Percentiles rank a stretch among this genome's conserved stretches.
Evolutionary conservation across 2,113 vertebrate species (phyloP).

Genomic region (Gracilinanus agilis): DNA sequence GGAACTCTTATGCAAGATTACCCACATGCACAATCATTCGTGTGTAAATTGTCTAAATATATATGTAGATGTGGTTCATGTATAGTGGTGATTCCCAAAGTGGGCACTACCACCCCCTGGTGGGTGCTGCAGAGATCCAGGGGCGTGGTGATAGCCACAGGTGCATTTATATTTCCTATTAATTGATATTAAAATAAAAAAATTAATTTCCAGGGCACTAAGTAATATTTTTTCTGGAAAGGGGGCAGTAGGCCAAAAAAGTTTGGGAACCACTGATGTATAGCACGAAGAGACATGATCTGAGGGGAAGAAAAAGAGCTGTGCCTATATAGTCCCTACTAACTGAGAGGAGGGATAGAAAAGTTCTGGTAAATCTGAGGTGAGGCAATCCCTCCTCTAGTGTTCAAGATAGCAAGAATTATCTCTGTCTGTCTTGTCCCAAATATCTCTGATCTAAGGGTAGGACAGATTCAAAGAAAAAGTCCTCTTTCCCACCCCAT

Average conservation of each 20-base stretch:
- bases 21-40: not conserved
- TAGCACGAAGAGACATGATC: not conserved
- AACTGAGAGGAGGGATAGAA: not conserved
- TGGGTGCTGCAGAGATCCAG: too few species aligned
- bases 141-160: too few species aligned
- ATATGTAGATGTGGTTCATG: too few species aligned
- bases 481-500: not conserved
- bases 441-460: not conserved
- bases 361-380: not conserved
- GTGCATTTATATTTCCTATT: too few species aligned
- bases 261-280: too few species aligned
- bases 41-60: too few species aligned
- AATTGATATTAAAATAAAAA: too few species aligned
- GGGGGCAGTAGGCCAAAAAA: too few species aligned
- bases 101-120: too few species aligned
- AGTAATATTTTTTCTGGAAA: too few species aligned
- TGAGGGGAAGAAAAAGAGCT: not conserved
- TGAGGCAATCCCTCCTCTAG: not conserved
- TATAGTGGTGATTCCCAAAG: too few species aligned
- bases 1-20: not conserved
- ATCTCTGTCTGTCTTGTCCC: not conserved
- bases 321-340: not conserved
- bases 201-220: too few species aligned
- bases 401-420: not conserved
- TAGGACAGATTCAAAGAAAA: not conserved